Evolutionary conservation across 2,113 vertebrate genomes (phyloP).

Genomic region (Channa maculata): DNA sequence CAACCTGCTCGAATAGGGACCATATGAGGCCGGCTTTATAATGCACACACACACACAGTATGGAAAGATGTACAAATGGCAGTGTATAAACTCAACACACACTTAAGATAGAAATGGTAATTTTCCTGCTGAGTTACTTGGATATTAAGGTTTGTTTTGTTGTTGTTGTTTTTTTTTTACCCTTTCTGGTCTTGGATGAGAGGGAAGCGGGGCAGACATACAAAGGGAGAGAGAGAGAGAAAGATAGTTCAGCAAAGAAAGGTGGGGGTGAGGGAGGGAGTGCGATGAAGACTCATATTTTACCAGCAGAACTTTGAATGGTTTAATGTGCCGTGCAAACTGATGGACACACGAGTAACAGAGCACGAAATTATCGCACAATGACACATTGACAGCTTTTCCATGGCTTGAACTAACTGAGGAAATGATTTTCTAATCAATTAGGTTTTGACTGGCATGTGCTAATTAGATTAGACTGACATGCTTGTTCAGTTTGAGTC

Average conservation of each 20-base stretch:
- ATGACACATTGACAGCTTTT: constrained; percentile 60
- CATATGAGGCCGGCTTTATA: constrained; percentile 35
- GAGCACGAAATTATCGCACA: constrained; percentile 17
- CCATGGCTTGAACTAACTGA: constrained; percentile 34
- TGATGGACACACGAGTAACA: constrained; percentile 47
- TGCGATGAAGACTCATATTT: constrained; percentile 18
- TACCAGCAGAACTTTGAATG: constrained; percentile 17
- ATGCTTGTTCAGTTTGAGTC: constrained; percentile 11
- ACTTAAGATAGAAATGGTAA: constrained; percentile 15
- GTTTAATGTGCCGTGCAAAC: constrained; percentile 43
- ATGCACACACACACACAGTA: constrained; percentile 1
- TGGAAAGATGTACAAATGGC: background rate
- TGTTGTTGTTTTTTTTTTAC: constrained; percentile 37
- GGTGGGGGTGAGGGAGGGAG: background rate
- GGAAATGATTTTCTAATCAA: constrained; percentile 59
- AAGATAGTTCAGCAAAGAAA: background rate
- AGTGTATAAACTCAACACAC: constrained; percentile 13
- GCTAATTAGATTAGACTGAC: constrained; percentile 49
- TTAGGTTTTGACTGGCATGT: constrained; percentile 65
- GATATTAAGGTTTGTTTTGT: constrained; percentile 32
- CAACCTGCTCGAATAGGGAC: constrained; percentile 39
- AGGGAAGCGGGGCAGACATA: background rate
- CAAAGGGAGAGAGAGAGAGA: background rate
- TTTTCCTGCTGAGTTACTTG: constrained; percentile 40
- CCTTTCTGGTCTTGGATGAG: background rate